Evolutionary conservation across 2,113 vertebrate species (phyloP).

Genomic region (Xenopus borealis): DNA sequence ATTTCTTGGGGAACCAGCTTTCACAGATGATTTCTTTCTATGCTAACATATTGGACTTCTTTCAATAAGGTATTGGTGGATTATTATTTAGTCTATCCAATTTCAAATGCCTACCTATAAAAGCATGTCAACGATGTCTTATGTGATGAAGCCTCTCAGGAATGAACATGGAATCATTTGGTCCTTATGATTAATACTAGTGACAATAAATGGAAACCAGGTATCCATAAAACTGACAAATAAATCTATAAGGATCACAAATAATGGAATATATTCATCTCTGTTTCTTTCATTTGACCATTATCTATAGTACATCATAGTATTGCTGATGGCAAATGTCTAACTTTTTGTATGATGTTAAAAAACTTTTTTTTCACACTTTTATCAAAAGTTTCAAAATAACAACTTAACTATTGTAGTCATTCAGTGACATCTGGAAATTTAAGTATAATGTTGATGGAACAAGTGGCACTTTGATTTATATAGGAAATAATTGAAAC

Average conservation of each 20-base stretch:
- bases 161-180: slow-evolving; percentile 18
- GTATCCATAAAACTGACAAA: slow-evolving; percentile 39
- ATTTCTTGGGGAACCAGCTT: no score
- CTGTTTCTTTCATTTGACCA: slow-evolving; percentile 17
- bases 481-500: no score
- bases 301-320: slow-evolving; percentile 25
- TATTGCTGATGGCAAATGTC: not conserved
- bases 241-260: slow-evolving; percentile 36
- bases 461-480: no score
- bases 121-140: slow-evolving; percentile 1
- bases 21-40: no score
- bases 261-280: slow-evolving; percentile 33
- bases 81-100: no score
- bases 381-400: no score
- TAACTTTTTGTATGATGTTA: not conserved
- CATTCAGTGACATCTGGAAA: no score
- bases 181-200: slow-evolving; percentile 20
- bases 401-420: no score
- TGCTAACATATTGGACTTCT: no score
- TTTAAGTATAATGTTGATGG: no score
- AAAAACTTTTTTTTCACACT: not conserved
- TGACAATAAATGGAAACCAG: slow-evolving; percentile 38
- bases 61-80: no score
- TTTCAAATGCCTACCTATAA: slow-evolving; percentile 5
- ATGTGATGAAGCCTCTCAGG: slow-evolving; percentile 9